Evolutionary conservation across 2,113 vertebrate genomes (phyloP).

Genomic region (Chlorodrepanis virens): DNA sequence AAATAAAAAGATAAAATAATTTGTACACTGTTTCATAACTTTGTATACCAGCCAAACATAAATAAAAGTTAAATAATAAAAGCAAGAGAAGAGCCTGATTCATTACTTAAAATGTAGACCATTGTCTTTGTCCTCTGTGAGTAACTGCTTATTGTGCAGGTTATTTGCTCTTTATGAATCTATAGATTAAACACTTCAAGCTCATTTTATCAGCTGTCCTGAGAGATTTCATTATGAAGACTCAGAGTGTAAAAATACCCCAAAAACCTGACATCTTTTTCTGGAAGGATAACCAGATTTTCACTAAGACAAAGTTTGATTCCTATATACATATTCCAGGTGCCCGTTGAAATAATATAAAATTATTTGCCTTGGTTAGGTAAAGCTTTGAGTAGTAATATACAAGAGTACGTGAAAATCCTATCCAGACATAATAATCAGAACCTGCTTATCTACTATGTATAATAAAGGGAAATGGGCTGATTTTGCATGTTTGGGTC

Average conservation of each 20-base stretch:
- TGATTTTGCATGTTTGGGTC: background rate
- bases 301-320: background rate
- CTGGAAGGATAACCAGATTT: background rate
- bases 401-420: background rate
- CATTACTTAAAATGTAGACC: background rate
- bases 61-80: background rate
- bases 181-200: slow-evolving; percentile 4
- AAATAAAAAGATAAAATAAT: background rate
- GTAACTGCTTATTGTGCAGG: background rate
- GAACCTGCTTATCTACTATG: background rate
- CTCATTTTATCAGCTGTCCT: slow-evolving; percentile 6
- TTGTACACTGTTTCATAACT: background rate
- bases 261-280: background rate
- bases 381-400: background rate
- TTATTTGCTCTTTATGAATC: slow-evolving; percentile 20
- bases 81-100: background rate
- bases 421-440: background rate
- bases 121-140: background rate
- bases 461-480: background rate
- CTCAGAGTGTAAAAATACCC: background rate
- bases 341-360: background rate
- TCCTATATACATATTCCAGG: background rate
- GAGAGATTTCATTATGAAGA: slow-evolving; percentile 16
- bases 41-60: background rate
- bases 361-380: background rate